These are phyloP conservation scores for Allolobophora icterica DNA, from an alignment of 2,888 invertebrate species.

Conservation along the genomic window DNA sequence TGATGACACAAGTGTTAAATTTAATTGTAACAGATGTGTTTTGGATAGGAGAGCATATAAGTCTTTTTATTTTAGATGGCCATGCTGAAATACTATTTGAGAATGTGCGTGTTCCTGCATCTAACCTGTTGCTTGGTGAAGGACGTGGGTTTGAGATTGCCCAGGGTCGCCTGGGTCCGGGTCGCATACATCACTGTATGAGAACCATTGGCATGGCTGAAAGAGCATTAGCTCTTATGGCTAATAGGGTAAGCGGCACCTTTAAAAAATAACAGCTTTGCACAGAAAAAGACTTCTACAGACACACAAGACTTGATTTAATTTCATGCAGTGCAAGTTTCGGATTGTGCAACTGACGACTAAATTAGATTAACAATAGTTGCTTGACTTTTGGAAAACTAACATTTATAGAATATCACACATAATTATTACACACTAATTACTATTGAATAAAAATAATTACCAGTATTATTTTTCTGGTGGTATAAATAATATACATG, in stretches of 20 bases:
- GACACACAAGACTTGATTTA: background rate
- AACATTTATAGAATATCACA: background rate
- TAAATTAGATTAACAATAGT: background rate
- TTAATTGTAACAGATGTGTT: background rate
- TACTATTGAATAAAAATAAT: no score
- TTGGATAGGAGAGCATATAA: background rate
- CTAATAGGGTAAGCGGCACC: constrained; percentile 55
- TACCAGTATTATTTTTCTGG: no score
- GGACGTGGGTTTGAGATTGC: constrained; percentile 68
- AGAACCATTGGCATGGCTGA: constrained; percentile 66
- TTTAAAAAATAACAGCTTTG: background rate
- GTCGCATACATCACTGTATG: constrained; percentile 69
- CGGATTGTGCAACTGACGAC: background rate
- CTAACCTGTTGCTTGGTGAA: constrained; percentile 66
- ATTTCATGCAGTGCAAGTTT: background rate
- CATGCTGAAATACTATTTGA: constrained; percentile 67
- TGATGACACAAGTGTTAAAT: background rate
- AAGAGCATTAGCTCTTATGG: constrained; percentile 64
- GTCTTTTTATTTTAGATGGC: constrained; percentile 56
- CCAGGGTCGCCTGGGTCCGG: constrained; percentile 67
- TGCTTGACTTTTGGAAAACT: background rate
- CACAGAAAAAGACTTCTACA: background rate
- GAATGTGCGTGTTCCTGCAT: constrained; percentile 66
- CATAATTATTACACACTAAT: background rate
- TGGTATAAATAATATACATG: no score